Base-by-base conservation (phyloP, 2,888 invertebrate species). In the Nomada goodeniana region DNA sequence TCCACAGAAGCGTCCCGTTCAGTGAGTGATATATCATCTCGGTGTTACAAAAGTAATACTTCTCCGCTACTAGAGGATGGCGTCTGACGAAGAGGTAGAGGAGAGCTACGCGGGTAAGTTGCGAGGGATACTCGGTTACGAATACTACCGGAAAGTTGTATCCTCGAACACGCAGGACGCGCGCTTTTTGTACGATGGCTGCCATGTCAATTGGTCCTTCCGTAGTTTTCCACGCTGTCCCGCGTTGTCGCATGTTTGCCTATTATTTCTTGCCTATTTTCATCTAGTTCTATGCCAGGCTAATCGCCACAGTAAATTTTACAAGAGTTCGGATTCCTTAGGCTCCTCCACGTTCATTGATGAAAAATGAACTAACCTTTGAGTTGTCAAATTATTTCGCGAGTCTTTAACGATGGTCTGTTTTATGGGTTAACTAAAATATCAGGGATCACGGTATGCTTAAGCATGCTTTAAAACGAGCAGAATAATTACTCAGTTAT, bases 61-160 rank as follows among this genome's bases (percentile, higher is more conserved):
- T 64, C 44, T 61, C 82, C 73, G 52, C 23, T 69, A 53, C 44
- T 57, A 63, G 80, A 90, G 85, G 94, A 97, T 97, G 97, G 97
- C 97, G 94, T 97, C 97, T 87, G 97, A 97, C 92, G 97, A 97
- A 93, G 97, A 97, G 95, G 96, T 97, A 94, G 97, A 97, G 92
- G 98, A 97, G 94, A 96, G 96, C 94, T 97, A 96, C 93, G 97
- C 97, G 95, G 97, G 98, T 97, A 95, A 97, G 96, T 94, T 74
- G 23, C 23, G 13, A 10, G 57, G 23, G 23, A 64, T 59, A 7
- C 63, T 65, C 47, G 63, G 57, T 63, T 69, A 76, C 44, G 76
- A 81, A 84, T 75, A 83, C 84, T 78, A 75, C 87, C 88, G 86
- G 86, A 89, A 85, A 87, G 83, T 85, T 81, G 42, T 67, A 68